Evolutionary conservation across 2,888 invertebrate species (phyloP), one percentile per base, ranked within the genome.

Genomic region (Andrena hattorfiana): DNA sequence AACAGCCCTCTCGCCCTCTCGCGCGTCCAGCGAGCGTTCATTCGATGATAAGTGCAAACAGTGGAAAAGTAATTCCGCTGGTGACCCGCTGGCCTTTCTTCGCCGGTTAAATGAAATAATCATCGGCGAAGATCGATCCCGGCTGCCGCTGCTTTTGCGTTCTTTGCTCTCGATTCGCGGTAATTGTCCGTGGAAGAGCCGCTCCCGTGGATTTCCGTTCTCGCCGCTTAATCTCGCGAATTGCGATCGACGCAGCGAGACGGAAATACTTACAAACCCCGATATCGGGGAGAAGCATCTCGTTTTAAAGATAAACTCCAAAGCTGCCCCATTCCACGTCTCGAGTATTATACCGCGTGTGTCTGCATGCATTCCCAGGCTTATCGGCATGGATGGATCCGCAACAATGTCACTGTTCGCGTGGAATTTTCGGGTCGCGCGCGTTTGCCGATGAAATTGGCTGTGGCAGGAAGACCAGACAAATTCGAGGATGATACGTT

Each of bases 161-260:
- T 28, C 20, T 62, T 69, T 60, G 28, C 32, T 23, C 72, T 28
- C 20, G 48, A 72, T 71, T 68, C 62, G 23, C 10, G 49, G 20
- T 28, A 49, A 49, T 66, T 49, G 60, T 32, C 32, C 66, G 35
- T 16, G n/a, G 16, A n/a, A 48, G 51, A 26, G 20, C 20, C 10
- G 28, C 32, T 70, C 62, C n/a, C 5, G 8, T 16, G 30, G 30
- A 70, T 54, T 30, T 62, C 42, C 26, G 35, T 77, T 56, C 59
- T 66, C 51, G 32, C 10, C 51, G 60, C 8, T 80, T 66, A 63
- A 81, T 81, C 69, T 51, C 35, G 20, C 66, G 54, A 64, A 60
- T 74, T 51, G 59, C 68, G 64, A 69, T 42, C 26, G 26, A 48
- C 32, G 54, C 67, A 16, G 30, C 42, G 60, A 49, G 42, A 32